Evolutionary conservation across 2,797 vertebrate genomes (phyloP).

Genomic region (Myioborus melanocephalus): DNA sequence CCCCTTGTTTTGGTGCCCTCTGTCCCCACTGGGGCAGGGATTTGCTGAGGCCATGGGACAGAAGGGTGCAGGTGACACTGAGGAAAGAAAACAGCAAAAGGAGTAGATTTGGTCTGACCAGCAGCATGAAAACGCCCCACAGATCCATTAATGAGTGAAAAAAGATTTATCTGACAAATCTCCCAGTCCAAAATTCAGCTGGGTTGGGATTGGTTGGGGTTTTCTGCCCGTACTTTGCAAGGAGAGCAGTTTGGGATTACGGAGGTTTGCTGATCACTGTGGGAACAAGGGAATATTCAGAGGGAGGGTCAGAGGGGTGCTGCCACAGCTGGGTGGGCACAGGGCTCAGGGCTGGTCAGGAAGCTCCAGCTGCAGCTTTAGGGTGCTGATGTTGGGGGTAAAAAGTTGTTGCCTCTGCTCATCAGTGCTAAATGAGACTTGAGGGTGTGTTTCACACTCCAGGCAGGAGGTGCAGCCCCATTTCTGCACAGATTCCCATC

Average conservation of each 20-base stretch:
- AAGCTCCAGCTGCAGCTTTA: neutral
- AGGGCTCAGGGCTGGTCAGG: fast-evolving
- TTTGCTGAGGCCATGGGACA: neutral
- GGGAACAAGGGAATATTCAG: neutral
- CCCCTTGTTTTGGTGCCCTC: neutral
- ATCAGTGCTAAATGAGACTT: fast-evolving
- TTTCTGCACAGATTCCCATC: neutral
- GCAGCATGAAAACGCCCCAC: neutral
- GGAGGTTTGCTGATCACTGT: fast-evolving
- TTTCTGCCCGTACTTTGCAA: neutral
- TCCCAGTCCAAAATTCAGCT: neutral
- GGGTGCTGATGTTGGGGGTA: neutral
- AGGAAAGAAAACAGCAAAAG: neutral
- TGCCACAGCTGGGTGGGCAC: neutral
- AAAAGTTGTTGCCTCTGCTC: neutral
- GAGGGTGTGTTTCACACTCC: neutral
- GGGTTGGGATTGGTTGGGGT: neutral
- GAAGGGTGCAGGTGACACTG: neutral
- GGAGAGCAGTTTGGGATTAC: neutral
- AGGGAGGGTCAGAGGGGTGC: neutral
- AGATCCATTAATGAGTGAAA: neutral
- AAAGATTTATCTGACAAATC: neutral
- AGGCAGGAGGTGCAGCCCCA: neutral
- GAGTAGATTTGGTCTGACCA: neutral
- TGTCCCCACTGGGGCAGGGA: neutral